Percentiles rank a stretch among this genome's conserved stretches.
phyloP scores from a whole-genome alignment of 2,797 vertebrate genomes.

The Microctenopoma steveboyesi region DNA sequence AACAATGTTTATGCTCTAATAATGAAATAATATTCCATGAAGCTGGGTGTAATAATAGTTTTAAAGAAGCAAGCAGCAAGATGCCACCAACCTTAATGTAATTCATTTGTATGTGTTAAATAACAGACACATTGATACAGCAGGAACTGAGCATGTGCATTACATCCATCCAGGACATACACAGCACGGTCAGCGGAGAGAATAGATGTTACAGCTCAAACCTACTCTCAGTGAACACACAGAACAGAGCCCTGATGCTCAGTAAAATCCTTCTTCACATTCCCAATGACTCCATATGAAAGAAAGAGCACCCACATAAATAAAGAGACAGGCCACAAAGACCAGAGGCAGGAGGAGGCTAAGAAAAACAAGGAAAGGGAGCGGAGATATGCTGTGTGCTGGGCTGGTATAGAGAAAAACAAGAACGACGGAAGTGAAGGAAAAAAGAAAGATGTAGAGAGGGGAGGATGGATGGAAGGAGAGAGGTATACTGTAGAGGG shows the following conservation, averaged over 20 bases:
- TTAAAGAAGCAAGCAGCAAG: too few relatives aligned
- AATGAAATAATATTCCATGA: too few relatives aligned
- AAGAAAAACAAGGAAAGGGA: neutral
- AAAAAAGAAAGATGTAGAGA: neutral
- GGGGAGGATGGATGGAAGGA: neutral
- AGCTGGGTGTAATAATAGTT: too few relatives aligned
- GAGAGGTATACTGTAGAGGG: constrained; percentile 34
- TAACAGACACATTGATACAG: too few relatives aligned
- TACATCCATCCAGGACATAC: too few relatives aligned
- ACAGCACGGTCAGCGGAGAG: too few relatives aligned
- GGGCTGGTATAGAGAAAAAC: neutral
- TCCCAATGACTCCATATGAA: neutral
- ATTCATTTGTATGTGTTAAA: too few relatives aligned
- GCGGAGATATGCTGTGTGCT: neutral
- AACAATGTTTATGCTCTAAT: too few relatives aligned
- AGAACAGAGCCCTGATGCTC: neutral
- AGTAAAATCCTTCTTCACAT: neutral
- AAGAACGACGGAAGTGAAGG: constrained; percentile 1
- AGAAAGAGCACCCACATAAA: neutral
- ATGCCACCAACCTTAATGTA: too few relatives aligned
- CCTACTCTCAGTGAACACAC: too few relatives aligned
- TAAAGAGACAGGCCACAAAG: neutral
- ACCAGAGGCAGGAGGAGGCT: neutral
- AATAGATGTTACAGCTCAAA: too few relatives aligned
- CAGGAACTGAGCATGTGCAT: too few relatives aligned